phyloP scores from a whole-genome alignment of 2,113 vertebrate species.

The Telmatochromis brichardi region DNA sequence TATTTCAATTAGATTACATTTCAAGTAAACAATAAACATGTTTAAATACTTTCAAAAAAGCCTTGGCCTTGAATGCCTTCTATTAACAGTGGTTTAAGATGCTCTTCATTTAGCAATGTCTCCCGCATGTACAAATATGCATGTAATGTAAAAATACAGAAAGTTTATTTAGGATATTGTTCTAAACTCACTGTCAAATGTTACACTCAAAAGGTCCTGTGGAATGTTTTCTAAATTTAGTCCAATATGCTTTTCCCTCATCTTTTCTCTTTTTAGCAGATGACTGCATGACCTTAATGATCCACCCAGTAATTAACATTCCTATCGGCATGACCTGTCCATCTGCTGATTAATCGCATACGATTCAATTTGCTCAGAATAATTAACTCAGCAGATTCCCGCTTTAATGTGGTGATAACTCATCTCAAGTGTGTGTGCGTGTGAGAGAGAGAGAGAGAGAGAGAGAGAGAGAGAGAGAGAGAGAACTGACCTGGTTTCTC shows the following conservation, averaged over 20 bases:
- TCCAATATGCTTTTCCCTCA: background rate
- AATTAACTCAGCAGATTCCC: conserved; percentile 59
- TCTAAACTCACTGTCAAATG: background rate
- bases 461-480: background rate
- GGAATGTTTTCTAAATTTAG: background rate
- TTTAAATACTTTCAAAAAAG: background rate
- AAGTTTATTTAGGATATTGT: background rate
- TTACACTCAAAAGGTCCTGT: background rate
- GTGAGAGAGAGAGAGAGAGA: background rate
- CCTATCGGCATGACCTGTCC: conserved; percentile 41
- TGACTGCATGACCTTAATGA: conserved; percentile 35
- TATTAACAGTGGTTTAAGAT: background rate
- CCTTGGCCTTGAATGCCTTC: background rate
- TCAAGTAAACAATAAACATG: background rate
- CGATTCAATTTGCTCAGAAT: conserved; percentile 63
- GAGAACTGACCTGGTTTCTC: conserved; percentile 67
- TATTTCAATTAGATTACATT: background rate
- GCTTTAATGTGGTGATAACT: conserved; percentile 56
- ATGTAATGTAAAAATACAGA: background rate
- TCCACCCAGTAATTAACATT: conserved; percentile 51
- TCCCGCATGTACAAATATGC: background rate
- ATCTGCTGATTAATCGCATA: conserved; percentile 60
- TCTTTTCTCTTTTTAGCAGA: conserved; percentile 22
- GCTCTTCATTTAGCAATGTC: background rate
- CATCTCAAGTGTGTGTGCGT: background rate